Evolutionary conservation across 2,113 vertebrate species (phyloP).

Genomic region (Phalacrocorax carbo): DNA sequence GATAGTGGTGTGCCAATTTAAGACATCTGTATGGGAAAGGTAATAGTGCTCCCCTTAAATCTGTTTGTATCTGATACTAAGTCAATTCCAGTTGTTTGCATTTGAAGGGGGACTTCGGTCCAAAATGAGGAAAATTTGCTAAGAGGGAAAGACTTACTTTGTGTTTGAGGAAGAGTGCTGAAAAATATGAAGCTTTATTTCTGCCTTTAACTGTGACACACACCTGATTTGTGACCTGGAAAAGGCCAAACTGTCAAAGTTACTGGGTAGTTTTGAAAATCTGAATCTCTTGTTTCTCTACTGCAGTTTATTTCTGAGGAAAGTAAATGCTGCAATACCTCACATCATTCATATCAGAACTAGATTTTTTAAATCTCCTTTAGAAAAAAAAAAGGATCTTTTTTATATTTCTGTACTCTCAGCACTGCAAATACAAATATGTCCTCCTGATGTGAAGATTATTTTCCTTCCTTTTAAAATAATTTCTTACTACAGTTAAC

Average conservation of each 20-base stretch:
- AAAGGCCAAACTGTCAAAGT: not conserved
- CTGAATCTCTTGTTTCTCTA: not conserved
- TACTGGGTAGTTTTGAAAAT: not conserved
- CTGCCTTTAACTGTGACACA: not conserved
- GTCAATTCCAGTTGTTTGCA: not conserved
- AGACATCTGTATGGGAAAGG: not conserved
- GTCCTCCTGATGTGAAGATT: not conserved
- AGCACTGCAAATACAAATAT: not conserved
- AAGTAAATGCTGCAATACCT: not conserved
- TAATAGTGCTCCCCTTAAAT: not conserved
- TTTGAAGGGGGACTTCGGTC: not conserved
- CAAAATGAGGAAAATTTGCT: not conserved
- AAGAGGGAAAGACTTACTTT: not conserved
- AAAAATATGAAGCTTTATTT: not conserved
- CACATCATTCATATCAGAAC: not conserved
- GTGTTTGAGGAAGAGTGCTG: not conserved
- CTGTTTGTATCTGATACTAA: not conserved
- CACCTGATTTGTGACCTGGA: not conserved
- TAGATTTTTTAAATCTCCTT: not conserved
- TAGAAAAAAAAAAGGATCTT: not conserved
- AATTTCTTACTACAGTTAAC: not conserved
- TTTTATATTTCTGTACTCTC: not conserved
- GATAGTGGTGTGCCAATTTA: not conserved
- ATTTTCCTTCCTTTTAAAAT: not conserved
- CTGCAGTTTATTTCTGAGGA: not conserved